Base-by-base conservation (phyloP, 2,797 vertebrate species). In the Harpagifer antarcticus region DNA sequence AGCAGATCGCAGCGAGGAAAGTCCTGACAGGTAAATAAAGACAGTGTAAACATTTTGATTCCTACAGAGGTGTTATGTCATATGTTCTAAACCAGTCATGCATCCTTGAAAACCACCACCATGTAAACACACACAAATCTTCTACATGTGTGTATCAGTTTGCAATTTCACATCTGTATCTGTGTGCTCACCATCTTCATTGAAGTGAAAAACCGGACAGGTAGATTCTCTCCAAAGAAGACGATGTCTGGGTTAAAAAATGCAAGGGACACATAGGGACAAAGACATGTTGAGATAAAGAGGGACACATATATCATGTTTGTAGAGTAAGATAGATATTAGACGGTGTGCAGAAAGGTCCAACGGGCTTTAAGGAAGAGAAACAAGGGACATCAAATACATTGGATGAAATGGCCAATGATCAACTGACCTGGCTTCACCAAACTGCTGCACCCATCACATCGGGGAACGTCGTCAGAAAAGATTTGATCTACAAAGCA, bases 221-320 rank as follows among this genome's bases (percentile, higher is more conserved):
- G 97, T 3, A 98, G 92, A 71, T 89, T 97, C 91, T 98, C 97
- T 0, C 97, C 97, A 55, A 98, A 98, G 91, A 98, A 98, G 23
- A 98, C 95, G 8, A 98, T 97, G 79, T 98, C 97, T 98, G 85
- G 7, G 49, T 3, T 52, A 66, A 68, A 47, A 76, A 54, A 67
- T 20, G 49, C 23, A 74, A 48, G 13, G 37, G 13, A 60, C 4
- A 27, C 2, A 68, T 13, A n/a, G 19, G 13, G 31, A 50, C 3
- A 42, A 63, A 9, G 20, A 49, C 1, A 73, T 17, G 27, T 5
- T 43, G 43, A 67, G 20, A 45, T 48, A 43, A 47, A 4, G 14
- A 7, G 31, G 2, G 37, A 61, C 20, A 31, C 2, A 14, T 5
- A 43, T 33, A 57, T 52, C 2, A 17, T 27, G 44, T 42, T 63